Evolutionary conservation across 2,888 invertebrate genomes (phyloP).

Genomic region (Drosophila hamatofila): DNA sequence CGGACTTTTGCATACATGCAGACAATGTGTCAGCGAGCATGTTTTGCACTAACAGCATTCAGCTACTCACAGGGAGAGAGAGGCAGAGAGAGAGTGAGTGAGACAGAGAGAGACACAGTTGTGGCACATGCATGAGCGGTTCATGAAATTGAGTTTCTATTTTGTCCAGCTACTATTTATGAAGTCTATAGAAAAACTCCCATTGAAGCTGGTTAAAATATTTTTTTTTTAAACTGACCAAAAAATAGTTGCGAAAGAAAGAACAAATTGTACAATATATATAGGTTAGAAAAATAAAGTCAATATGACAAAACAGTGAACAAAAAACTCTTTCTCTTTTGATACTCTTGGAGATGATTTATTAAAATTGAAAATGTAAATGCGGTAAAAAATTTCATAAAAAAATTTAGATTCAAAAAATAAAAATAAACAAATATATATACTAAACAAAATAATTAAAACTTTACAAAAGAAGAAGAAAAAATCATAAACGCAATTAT

Average conservation of each 20-base stretch:
- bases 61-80: slow-evolving; percentile 2
- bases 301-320: too few relatives aligned
- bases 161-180: slow-evolving; percentile 46
- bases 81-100: background rate
- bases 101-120: background rate
- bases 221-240: background rate
- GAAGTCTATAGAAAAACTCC: slow-evolving; percentile 6
- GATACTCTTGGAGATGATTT: too few relatives aligned
- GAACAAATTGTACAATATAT: too few relatives aligned
- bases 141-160: slow-evolving; percentile 66
- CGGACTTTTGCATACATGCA: slow-evolving; percentile 40
- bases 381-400: too few relatives aligned
- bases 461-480: too few relatives aligned
- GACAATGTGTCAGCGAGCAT: slow-evolving; percentile 50
- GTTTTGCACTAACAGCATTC: slow-evolving; percentile 22
- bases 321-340: too few relatives aligned
- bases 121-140: slow-evolving; percentile 56
- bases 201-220: slow-evolving; percentile 18
- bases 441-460: too few relatives aligned
- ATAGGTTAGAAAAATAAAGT: too few relatives aligned
- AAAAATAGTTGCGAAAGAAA: background rate
- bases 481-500: too few relatives aligned
- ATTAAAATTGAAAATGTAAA: too few relatives aligned
- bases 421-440: too few relatives aligned
- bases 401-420: too few relatives aligned